A percentile compares a stretch with the other conserved stretches of the same genome.
Conservation (phyloP, 2,888 invertebrate species). For the Caenorhabditis sinica region DNA sequence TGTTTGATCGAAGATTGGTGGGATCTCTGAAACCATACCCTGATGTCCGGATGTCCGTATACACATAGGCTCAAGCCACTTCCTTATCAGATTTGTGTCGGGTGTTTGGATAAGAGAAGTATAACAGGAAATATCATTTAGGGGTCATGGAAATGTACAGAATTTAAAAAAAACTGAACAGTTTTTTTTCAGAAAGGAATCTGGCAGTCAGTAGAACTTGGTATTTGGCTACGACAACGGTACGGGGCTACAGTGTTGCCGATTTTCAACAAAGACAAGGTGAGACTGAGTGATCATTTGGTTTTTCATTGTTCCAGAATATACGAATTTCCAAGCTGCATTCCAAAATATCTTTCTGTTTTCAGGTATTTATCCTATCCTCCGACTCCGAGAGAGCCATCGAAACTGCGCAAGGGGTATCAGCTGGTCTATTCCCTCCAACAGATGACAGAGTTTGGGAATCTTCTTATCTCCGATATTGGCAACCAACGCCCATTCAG, state of each 20-base stretch:
- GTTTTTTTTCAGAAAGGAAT: constrained; percentile 53
- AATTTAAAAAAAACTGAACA: not conserved
- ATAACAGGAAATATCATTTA: too few relatives aligned
- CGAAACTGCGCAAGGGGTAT: constrained; percentile 91
- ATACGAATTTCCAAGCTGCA: too few relatives aligned
- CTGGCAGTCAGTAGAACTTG: constrained; percentile 56
- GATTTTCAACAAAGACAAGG: constrained; percentile 56
- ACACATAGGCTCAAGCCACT: too few relatives aligned
- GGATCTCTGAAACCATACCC: not conserved
- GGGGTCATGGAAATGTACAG: too few relatives aligned
- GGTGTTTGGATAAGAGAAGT: too few relatives aligned
- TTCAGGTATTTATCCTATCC: constrained; percentile 80
- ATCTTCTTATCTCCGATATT: constrained; percentile 58
- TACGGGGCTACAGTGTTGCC: constrained; percentile 42
- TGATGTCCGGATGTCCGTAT: not conserved
- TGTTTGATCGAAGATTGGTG: too few relatives aligned
- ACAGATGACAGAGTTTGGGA: constrained; percentile 63
- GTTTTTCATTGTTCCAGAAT: too few relatives aligned
- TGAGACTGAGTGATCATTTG: too few relatives aligned
- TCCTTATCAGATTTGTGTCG: too few relatives aligned
- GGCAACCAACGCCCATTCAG: constrained; percentile 67
- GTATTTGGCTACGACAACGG: constrained; percentile 54
- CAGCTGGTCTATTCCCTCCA: constrained; percentile 89
- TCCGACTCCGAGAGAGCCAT: constrained; percentile 84
- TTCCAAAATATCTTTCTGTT: not conserved